phyloP scores from a whole-genome alignment of 2,797 vertebrate genomes.

The Phalanger gymnotis region DNA sequence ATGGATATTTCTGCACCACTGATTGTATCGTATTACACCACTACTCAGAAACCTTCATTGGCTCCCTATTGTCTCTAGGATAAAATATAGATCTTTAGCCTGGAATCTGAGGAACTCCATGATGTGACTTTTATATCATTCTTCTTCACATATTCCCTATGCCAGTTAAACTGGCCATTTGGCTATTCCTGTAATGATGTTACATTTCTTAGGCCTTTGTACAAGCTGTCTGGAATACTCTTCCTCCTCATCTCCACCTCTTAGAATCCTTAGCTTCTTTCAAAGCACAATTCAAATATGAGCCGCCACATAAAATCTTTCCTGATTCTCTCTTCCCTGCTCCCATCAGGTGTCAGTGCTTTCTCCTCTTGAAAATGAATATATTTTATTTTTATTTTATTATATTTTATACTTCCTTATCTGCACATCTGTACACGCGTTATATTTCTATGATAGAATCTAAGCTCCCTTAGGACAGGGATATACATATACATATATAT shows the following conservation, averaged over 20 bases:
- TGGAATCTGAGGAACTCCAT: neutral
- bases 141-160: neutral
- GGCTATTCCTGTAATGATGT: neutral
- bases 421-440: neutral
- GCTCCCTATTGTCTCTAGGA: neutral
- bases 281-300: neutral
- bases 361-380: neutral
- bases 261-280: neutral
- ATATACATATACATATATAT: too few relatives aligned
- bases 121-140: neutral
- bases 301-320: neutral
- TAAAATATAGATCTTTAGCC: neutral
- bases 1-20: neutral
- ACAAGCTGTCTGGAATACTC: neutral
- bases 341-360: neutral
- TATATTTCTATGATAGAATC: neutral
- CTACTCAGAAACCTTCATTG: neutral
- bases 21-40: neutral
- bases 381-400: neutral
- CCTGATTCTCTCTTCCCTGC: neutral
- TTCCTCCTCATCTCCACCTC: neutral
- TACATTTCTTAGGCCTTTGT: neutral
- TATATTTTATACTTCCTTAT: neutral
- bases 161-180: neutral
- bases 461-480: neutral